Base-by-base conservation (phyloP, 2,888 invertebrate genomes). In the Ornithoptera priamus region DNA sequence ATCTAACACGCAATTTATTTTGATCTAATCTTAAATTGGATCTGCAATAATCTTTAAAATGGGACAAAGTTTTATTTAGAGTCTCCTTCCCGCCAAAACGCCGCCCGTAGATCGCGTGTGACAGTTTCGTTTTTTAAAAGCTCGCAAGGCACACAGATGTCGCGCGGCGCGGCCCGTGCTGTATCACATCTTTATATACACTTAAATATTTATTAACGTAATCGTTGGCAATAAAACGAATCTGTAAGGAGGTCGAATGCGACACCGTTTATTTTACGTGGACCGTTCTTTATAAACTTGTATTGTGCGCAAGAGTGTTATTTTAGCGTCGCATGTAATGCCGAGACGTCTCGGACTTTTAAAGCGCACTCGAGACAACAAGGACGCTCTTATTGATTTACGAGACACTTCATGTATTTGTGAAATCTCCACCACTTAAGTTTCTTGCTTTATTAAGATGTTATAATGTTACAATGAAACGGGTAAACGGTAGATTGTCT, bases 201-300 rank as follows among this genome's bases (percentile, higher is more conserved):
- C 81, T 80, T 80, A 81, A 78, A 78, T 84, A 88, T 89, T 87
- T 88, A 90, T 88, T 80, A 81, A 77, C 76, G 75, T 78, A 82
- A 83, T 85, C 80, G 80, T 78, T 78, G 81, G 82, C 87, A 83
- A 84, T 90, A 87, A 86, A 86, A 86, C 76, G 76, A 75, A 76
- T 72, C 75, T 68, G 76, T 83, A 90, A 90, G 81, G 88, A 86
- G 91, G 91, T 90, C 90, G 70, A n/a, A 85, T 79, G 79, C 77
- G 76, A 67, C 71, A 71, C 74, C 80, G 79, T 84, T 83, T 80
- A 81, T 85, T 82, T 83, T 80, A 78, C 75, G 82, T 80, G 82
- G 81, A 84, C 80, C 77, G 78, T 73, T 77, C 76, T 78, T 82
- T 83, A 81, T 76, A 71, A 72, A 74, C 72, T 72, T 73, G 71